Evolutionary conservation across 2,888 invertebrate genomes (phyloP).

Genomic region (Sycophila texana): DNA sequence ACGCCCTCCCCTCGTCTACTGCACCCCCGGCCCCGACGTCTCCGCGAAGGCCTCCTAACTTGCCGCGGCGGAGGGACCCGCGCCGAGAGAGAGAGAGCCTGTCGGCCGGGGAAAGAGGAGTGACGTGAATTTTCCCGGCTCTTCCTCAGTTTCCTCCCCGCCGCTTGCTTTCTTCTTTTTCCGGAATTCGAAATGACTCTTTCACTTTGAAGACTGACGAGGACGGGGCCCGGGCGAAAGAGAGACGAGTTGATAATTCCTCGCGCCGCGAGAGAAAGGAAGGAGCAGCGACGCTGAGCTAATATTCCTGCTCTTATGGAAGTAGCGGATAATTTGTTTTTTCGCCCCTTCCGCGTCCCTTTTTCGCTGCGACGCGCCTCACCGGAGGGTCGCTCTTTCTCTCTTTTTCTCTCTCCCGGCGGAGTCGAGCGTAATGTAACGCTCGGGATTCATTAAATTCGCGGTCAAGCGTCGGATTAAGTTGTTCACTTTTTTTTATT

Average conservation of each 20-base stretch:
- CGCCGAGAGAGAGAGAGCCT: neutral
- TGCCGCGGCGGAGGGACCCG: neutral
- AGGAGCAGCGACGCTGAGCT: neutral
- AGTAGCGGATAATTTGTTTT: constrained; percentile 29
- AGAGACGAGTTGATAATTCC: constrained; percentile 38
- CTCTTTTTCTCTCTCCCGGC: neutral
- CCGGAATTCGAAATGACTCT: constrained; percentile 43
- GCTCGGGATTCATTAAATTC: no score
- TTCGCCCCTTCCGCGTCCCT: neutral
- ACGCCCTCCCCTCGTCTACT: constrained; percentile 42
- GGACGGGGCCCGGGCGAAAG: neutral
- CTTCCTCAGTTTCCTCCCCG: no score
- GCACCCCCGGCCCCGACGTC: neutral
- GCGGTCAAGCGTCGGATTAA: no score
- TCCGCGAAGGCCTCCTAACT: neutral
- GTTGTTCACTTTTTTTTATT: no score
- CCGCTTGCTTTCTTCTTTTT: constrained; percentile 10
- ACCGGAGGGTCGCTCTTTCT: neutral
- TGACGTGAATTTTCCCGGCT: constrained; percentile 43
- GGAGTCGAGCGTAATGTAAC: no score
- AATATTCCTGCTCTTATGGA: constrained; percentile 20
- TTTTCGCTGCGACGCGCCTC: neutral
- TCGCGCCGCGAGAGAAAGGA: neutral
- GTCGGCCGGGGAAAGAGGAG: constrained; percentile 19
- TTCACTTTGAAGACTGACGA: constrained; percentile 9